Conservation (phyloP, 2,797 vertebrate species). For the Chaetophractus vellerosus region DNA sequence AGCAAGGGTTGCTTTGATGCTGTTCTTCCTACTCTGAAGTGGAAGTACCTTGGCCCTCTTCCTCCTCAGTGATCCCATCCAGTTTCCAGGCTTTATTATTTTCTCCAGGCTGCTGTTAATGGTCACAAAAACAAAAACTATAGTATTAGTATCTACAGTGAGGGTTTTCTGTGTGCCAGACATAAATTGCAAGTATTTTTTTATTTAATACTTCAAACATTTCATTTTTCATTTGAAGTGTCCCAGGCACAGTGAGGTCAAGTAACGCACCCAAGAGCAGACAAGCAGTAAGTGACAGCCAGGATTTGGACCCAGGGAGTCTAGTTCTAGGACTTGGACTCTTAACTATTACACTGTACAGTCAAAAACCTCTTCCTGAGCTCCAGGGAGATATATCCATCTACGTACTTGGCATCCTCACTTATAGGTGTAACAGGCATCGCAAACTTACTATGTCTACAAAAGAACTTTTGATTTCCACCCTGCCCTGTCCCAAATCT, state of each 20-base stretch:
- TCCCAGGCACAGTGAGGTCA: background rate
- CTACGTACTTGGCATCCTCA: background rate
- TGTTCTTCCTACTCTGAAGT: background rate
- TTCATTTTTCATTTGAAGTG: background rate
- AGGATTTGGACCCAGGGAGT: background rate
- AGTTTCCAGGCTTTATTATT: background rate
- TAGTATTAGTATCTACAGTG: background rate
- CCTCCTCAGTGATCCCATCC: background rate
- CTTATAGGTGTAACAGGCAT: background rate
- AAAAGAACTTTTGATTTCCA: background rate
- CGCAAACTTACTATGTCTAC: background rate
- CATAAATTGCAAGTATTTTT: background rate
- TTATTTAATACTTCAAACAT: background rate
- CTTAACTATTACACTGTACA: background rate
- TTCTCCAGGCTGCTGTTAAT: background rate
- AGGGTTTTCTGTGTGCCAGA: background rate
- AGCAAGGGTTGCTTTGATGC: background rate
- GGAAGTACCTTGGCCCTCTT: background rate
- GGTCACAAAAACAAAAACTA: background rate
- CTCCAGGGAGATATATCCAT: background rate
- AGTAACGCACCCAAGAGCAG: background rate
- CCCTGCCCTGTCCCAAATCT: background rate
- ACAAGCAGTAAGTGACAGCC: background rate
- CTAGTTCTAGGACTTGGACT: background rate
- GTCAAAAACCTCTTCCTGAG: background rate